Evolutionary conservation across 2,113 vertebrate species (phyloP), one percentile per base, ranked within the genome.

Genomic region (Capricornis sumatraensis): DNA sequence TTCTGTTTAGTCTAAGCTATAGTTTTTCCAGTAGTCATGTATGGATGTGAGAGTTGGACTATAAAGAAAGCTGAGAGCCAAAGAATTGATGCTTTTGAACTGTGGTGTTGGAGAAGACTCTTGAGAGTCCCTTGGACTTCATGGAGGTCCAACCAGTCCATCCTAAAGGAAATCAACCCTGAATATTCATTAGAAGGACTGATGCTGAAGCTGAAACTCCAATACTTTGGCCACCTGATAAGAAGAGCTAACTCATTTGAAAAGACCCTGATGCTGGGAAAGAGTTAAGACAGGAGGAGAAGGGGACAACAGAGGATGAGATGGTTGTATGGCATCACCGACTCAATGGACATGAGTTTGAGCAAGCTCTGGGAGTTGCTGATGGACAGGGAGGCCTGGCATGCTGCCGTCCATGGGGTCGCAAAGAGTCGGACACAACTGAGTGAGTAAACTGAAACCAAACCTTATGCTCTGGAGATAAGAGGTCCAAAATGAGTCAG

Each of bases 351-450:
- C 60, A 16, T 62, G 60, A 62, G 60, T 62, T 25, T 57, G 55
- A 57, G 55, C 55, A 57, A 57, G 15, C 30, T 64, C 30, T 1
- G 6, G 14, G 64, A 21, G n/a, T 21, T 71, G 64, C 9, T 71
- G 64, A 71, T 71, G 64, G 64, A 71, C n/a, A 36, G 19, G 64
- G 64, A 71, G 1, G 17, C n/a, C n/a, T 23, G n/a, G 64, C 5
- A 0, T 71, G n/a, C 64, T 23, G n/a, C 64, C 1, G 5, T 36
- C 19, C 64, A 71, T 12, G 19, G n/a, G 19, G n/a, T 71, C 9
- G 0, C n/a, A 71, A 71, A 71, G 64, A 71, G n/a, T 71, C 0
- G 1, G 64, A 71, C n/a, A 36, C n/a, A 5, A 71, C n/a, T 36
- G n/a, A 71, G 17, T 10, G 17, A 71, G 19, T 71, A 1, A 71